These are phyloP conservation scores for Drosophila setosimentum DNA, from an alignment of 2,888 invertebrate genomes.

Conservation along the genomic window DNA sequence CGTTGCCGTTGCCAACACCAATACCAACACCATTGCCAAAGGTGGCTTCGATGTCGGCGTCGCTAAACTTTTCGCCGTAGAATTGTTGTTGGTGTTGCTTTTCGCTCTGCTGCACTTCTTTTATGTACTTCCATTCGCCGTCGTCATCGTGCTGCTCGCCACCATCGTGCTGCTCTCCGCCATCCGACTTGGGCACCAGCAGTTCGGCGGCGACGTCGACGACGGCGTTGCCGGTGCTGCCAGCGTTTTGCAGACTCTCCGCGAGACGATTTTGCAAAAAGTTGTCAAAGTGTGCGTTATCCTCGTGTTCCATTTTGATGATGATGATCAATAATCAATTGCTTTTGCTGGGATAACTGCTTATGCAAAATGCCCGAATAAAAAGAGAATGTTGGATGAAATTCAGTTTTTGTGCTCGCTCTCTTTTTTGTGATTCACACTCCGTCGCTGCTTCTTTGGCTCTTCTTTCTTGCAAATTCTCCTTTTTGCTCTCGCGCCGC, in stretches of 20 bases:
- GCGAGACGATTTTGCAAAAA: conserved; percentile 78
- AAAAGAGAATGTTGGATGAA: conserved; percentile 36
- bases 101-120: conserved; percentile 87
- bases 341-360: conserved; percentile 21
- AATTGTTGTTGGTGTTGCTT: conserved; percentile 71
- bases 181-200: conserved; percentile 72
- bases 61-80: conserved; percentile 61
- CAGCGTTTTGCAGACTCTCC: conserved; percentile 79
- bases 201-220: conserved; percentile 66
- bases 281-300: conserved; percentile 78
- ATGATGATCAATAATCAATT: conserved; percentile 49
- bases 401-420: conserved; percentile 52
- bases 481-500: conserved; percentile 67
- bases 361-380: conserved; percentile 46
- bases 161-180: conserved; percentile 62
- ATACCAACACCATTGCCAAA: conserved; percentile 43
- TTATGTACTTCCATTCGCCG: conserved; percentile 95
- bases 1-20: conserved; percentile 50
- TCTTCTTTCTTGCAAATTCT: conserved; percentile 65
- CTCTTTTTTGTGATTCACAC: conserved; percentile 69
- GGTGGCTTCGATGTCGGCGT: conserved; percentile 33
- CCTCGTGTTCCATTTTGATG: conserved; percentile 82
- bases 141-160: conserved; percentile 85
- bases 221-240: conserved; percentile 58
- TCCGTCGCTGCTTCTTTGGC: conserved; percentile 51